phyloP scores from a whole-genome alignment of 2,113 vertebrate species.

The Pithys albifrons region DNA sequence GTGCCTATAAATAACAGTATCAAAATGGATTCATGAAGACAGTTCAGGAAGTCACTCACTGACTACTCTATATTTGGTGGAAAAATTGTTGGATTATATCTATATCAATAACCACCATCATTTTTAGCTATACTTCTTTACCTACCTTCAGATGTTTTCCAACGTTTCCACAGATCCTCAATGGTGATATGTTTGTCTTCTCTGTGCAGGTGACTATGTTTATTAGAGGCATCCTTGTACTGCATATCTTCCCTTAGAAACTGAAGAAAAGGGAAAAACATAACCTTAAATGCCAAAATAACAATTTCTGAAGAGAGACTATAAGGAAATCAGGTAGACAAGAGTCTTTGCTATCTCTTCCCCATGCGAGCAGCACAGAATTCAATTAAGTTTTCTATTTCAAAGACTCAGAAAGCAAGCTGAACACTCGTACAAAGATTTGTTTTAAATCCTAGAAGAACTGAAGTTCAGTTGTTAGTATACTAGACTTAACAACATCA shows the following conservation, averaged over 20 bases:
- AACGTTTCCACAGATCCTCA: slow-evolving; percentile 95
- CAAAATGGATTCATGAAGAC: not conserved
- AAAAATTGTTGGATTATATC: not conserved
- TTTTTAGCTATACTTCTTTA: not conserved
- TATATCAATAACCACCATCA: not conserved
- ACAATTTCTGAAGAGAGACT: not conserved
- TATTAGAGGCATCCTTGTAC: slow-evolving; percentile 92
- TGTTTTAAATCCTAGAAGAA: not conserved
- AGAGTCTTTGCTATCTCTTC: not conserved
- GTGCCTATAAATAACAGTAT: not conserved
- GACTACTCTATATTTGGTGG: not conserved
- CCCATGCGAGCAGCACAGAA: not conserved
- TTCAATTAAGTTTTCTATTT: not conserved
- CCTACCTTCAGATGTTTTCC: slow-evolving; percentile 95
- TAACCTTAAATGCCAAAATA: not conserved
- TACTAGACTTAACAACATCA: not conserved
- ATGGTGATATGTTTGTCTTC: slow-evolving; percentile 98
- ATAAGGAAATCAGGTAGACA: not conserved
- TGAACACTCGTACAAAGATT: not conserved
- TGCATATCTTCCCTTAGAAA: slow-evolving; percentile 99
- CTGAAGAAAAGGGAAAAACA: slow-evolving; percentile 69
- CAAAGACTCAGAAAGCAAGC: not conserved
- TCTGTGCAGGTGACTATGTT: slow-evolving; percentile 93
- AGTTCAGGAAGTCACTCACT: not conserved
- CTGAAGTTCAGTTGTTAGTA: not conserved